Conservation (phyloP, 2,797 vertebrate genomes). For the Centroberyx gerrardi region DNA sequence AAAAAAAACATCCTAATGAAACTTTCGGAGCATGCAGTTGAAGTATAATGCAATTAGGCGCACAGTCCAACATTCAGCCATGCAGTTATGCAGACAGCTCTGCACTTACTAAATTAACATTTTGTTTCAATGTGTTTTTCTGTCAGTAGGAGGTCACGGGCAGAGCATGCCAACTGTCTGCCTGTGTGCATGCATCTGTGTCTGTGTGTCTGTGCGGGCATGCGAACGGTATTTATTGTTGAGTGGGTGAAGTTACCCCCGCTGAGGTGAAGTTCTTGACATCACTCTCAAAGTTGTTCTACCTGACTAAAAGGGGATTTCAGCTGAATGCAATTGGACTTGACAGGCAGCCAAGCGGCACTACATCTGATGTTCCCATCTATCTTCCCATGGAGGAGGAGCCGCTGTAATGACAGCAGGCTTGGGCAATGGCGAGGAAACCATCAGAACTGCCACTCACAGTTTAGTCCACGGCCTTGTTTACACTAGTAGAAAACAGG, state of each 20-base stretch:
- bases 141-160: constrained; percentile 19
- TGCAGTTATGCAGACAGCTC: constrained; percentile 51
- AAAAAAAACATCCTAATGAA: constrained; percentile 28
- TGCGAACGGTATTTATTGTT: constrained; percentile 4
- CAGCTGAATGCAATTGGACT: constrained; percentile 43
- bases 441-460: constrained; percentile 64
- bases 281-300: constrained; percentile 26
- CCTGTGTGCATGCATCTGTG: constrained; percentile 17
- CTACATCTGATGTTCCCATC: constrained; percentile 46
- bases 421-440: constrained; percentile 48
- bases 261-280: constrained; percentile 36
- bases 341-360: constrained; percentile 62
- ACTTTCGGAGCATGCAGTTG: constrained; percentile 40
- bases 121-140: constrained; percentile 47
- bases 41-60: constrained; percentile 64
- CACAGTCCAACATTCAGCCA: constrained; percentile 27
- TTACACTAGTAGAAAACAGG: constrained; percentile 61
- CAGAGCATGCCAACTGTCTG: constrained; percentile 17
- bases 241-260: constrained; percentile 7
- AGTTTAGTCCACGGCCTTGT: constrained; percentile 59
- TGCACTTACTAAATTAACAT: constrained; percentile 54
- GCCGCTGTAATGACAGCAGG: constrained; percentile 58
- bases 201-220: constrained; percentile 15
- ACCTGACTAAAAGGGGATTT: constrained; percentile 50
- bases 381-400: constrained; percentile 52